These are phyloP conservation scores for Clostera curtula DNA, from an alignment of 2,888 invertebrate genomes.

Conservation along the genomic window DNA sequence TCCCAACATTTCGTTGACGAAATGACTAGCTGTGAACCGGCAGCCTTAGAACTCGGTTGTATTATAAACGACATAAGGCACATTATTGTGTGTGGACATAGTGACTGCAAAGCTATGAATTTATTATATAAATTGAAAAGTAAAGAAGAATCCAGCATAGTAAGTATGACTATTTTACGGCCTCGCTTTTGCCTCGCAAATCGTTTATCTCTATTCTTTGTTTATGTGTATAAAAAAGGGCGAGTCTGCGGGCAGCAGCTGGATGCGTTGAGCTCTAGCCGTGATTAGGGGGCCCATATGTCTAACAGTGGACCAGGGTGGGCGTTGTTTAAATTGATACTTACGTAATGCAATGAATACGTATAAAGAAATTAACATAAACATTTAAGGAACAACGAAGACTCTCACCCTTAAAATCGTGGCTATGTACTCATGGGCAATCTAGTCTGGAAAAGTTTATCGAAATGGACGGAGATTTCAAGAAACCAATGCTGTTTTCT, in stretches of 20 bases:
- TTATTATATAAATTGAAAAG: constrained; percentile 88
- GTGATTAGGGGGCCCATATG: too few species aligned
- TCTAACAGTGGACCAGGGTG: too few species aligned
- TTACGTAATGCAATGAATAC: too few species aligned
- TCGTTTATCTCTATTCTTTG: too few species aligned
- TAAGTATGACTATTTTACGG: too few species aligned
- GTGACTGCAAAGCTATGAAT: constrained; percentile 99
- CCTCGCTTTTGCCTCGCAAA: too few species aligned
- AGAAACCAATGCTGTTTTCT: constrained; percentile 87
- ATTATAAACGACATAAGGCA: constrained; percentile 93
- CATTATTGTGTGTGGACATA: constrained; percentile 97
- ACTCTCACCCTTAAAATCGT: constrained; percentile 91
- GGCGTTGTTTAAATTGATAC: too few species aligned
- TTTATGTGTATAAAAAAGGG: too few species aligned
- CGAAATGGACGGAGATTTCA: constrained; percentile 77
- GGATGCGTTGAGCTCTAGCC: too few species aligned
- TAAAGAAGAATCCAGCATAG: constrained; percentile 79
- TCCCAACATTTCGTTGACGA: constrained; percentile 91
- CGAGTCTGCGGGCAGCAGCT: too few species aligned
- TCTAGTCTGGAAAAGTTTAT: constrained; percentile 89
- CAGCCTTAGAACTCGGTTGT: constrained; percentile 95
- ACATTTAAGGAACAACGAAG: constrained; percentile 79
- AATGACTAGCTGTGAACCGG: constrained; percentile 94
- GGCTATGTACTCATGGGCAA: constrained; percentile 91
- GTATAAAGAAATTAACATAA: background rate